A percentile compares a stretch with the other conserved stretches of the same genome.
Evolutionary conservation across 2,113 vertebrate species (phyloP).

Genomic region (Chaenogobius annularis): DNA sequence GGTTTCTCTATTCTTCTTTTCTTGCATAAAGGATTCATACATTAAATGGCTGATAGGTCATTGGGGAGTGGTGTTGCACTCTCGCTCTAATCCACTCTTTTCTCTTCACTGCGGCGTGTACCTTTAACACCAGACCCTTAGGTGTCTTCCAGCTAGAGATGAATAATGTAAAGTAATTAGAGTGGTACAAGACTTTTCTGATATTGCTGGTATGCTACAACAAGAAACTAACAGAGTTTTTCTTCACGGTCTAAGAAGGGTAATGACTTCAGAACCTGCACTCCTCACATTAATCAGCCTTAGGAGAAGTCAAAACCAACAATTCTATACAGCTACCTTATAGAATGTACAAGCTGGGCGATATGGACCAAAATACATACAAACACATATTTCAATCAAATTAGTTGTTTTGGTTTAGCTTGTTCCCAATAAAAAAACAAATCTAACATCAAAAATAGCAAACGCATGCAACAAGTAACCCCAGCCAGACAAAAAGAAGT

Average conservation of each 20-base stretch:
- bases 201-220: conserved; percentile 51
- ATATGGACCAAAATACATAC: too few relatives aligned
- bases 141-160: conserved; percentile 38
- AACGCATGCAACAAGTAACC: too few relatives aligned
- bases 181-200: conserved; percentile 55
- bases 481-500: too few relatives aligned
- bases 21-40: conserved; percentile 47
- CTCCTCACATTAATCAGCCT: conserved; percentile 7
- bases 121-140: conserved; percentile 45
- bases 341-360: background rate
- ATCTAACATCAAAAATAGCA: too few relatives aligned
- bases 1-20: conserved; percentile 40
- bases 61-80: conserved; percentile 44
- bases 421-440: too few relatives aligned
- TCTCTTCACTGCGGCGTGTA: conserved; percentile 36
- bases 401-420: too few relatives aligned
- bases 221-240: conserved; percentile 27
- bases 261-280: conserved; percentile 32
- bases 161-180: conserved; percentile 60
- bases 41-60: conserved; percentile 64
- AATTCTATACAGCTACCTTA: background rate
- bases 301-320: conserved; percentile 6
- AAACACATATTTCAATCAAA: too few relatives aligned
- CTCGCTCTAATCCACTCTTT: conserved; percentile 48
- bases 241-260: conserved; percentile 13